These are phyloP conservation scores for Bombus superbus DNA, from an alignment of 1,140 invertebrate genomes.

Conservation along the genomic window DNA sequence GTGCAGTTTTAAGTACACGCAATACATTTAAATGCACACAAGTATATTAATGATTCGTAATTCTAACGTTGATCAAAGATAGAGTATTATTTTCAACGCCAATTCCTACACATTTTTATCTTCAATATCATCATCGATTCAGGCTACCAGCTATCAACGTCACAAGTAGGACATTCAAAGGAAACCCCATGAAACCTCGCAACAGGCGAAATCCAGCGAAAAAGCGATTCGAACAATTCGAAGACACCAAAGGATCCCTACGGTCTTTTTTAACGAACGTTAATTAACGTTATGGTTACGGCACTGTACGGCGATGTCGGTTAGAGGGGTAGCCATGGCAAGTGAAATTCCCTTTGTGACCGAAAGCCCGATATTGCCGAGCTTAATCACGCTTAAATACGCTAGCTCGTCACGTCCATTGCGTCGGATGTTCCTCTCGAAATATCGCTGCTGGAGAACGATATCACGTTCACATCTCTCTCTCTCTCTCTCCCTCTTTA, in stretches of 20 bases:
- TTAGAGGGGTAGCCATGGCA: constrained; percentile 24
- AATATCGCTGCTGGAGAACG: constrained; percentile 4
- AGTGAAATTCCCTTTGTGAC: constrained; percentile 66
- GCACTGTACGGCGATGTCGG: constrained; percentile 35
- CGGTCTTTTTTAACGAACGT: constrained; percentile 44
- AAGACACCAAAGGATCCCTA: background rate
- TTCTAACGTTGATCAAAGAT: background rate
- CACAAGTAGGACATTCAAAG: background rate
- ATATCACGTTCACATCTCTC: constrained; percentile 34
- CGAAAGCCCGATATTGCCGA: constrained; percentile 64
- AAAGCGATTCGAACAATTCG: background rate
- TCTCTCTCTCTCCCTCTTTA: constrained; percentile 40
- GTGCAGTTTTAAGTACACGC: too few relatives aligned
- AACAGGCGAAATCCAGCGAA: background rate
- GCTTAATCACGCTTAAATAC: constrained; percentile 70
- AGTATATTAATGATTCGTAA: too few relatives aligned
- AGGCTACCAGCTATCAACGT: background rate
- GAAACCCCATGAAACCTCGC: background rate
- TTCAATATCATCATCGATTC: background rate
- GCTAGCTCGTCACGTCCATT: constrained; percentile 28
- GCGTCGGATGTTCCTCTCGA: constrained; percentile 15
- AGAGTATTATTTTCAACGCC: background rate
- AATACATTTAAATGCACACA: too few relatives aligned
- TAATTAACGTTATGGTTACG: constrained; percentile 65
- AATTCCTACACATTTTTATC: background rate